These are phyloP conservation scores for Euthynnus affinis DNA, from an alignment of 2,797 vertebrate genomes.

Conservation along the genomic window DNA sequence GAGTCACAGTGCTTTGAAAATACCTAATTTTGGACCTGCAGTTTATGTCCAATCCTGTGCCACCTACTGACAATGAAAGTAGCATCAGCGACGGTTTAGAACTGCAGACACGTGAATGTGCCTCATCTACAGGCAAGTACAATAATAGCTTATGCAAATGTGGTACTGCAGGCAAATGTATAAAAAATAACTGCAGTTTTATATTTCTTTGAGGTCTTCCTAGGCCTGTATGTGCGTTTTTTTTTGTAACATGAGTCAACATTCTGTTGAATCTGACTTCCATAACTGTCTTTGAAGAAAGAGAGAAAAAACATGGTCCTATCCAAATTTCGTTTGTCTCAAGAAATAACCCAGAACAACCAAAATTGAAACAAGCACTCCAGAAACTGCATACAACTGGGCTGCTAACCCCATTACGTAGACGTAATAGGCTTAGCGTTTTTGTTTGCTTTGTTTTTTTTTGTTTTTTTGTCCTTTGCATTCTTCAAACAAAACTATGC, in stretches of 20 bases:
- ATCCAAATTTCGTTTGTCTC: no score
- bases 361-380: background rate
- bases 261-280: no score
- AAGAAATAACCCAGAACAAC: background rate
- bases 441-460: no score
- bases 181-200: background rate
- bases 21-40: background rate
- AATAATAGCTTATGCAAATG: background rate
- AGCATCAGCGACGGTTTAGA: background rate
- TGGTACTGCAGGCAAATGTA: background rate
- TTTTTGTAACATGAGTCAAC: no score
- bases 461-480: background rate
- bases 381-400: slow-evolving; percentile 3
- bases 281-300: no score
- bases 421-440: background rate
- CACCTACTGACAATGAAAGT: background rate
- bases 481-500: background rate
- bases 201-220: no score
- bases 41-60: background rate
- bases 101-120: background rate
- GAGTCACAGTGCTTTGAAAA: slow-evolving; percentile 29
- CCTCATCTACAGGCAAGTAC: background rate
- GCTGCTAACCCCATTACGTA: no score
- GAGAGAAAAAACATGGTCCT: no score
- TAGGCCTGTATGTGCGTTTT: no score